A percentile compares a stretch with the other conserved stretches of the same genome.
phyloP scores from a whole-genome alignment of 2,113 vertebrate genomes.

The Rhinoderma darwinii region DNA sequence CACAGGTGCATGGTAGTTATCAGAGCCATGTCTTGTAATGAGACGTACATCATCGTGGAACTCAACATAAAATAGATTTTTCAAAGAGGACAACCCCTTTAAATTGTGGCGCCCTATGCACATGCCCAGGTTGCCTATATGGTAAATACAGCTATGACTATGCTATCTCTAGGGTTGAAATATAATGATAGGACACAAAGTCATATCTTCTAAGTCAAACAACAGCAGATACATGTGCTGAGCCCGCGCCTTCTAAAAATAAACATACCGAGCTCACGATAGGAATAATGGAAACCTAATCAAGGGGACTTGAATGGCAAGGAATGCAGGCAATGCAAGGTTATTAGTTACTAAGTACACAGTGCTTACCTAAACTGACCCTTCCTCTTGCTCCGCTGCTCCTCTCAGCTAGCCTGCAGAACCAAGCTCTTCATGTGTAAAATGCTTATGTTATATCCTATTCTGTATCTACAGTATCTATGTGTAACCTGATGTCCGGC shows the following conservation, averaged over 20 bases:
- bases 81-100: background rate
- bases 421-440: background rate
- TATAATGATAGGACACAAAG: constrained; percentile 8
- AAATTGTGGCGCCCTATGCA: background rate
- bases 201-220: constrained; percentile 36
- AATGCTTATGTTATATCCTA: background rate
- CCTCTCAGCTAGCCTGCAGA: background rate
- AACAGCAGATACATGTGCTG: constrained; percentile 9
- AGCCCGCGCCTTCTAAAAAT: constrained; percentile 50
- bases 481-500: background rate
- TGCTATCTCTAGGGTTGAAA: background rate
- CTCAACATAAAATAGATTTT: too few relatives aligned
- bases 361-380: constrained; percentile 47
- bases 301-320: constrained; percentile 48
- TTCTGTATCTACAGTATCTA: background rate
- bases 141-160: background rate
- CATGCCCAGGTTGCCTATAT: background rate
- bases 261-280: constrained; percentile 35
- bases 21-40: too few relatives aligned
- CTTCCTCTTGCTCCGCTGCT: constrained; percentile 6
- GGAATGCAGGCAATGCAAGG: constrained; percentile 46
- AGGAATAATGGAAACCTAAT: constrained; percentile 56
- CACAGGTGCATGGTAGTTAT: too few relatives aligned
- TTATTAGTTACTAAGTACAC: constrained; percentile 36
- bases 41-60: too few relatives aligned